Percentiles rank a stretch among this genome's conserved stretches.
These are phyloP conservation scores for Ornithorhynchus anatinus DNA, from an alignment of 2,113 vertebrate species.

Conservation along the genomic window DNA sequence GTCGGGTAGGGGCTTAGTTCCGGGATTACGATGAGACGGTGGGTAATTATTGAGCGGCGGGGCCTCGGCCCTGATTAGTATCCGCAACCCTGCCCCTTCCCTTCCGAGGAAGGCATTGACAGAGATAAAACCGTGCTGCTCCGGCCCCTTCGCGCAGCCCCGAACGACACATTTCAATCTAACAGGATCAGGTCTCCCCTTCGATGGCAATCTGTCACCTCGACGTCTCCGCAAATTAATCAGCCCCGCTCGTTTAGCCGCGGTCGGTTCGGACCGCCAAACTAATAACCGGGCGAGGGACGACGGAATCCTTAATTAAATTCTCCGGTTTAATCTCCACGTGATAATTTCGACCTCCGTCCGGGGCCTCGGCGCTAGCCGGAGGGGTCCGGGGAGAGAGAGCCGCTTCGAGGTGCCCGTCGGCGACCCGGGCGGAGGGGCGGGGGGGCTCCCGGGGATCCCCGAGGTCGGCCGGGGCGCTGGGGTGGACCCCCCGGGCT, in stretches of 20 bases:
- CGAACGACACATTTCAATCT: slow-evolving; percentile 80
- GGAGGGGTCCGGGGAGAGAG: slow-evolving; percentile 54
- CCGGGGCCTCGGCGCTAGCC: slow-evolving; percentile 63
- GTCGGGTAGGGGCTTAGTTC: slow-evolving; percentile 95
- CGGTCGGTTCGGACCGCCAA: slow-evolving; percentile 79
- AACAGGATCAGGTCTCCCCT: slow-evolving; percentile 81
- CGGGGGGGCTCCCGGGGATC: no score
- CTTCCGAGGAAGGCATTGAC: slow-evolving; percentile 81
- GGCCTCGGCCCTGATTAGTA: slow-evolving; percentile 87
- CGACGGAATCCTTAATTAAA: slow-evolving; percentile 95
- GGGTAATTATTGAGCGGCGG: slow-evolving; percentile 89
- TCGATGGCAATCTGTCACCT: slow-evolving; percentile 87
- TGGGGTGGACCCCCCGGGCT: no score
- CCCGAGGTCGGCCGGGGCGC: no score
- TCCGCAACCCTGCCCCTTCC: slow-evolving; percentile 80
- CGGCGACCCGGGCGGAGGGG: no score
- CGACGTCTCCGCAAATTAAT: slow-evolving; percentile 86
- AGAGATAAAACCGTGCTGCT: slow-evolving; percentile 78
- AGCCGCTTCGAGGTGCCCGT: no score
- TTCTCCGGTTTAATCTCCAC: slow-evolving; percentile 93
- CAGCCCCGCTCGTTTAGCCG: slow-evolving; percentile 79
- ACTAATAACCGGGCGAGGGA: slow-evolving; percentile 90
- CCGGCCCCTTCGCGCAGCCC: slow-evolving; percentile 74
- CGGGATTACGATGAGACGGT: slow-evolving; percentile 94
- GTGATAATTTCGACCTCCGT: slow-evolving; percentile 83